phyloP scores from a whole-genome alignment of 2,888 invertebrate species.

The Ectemnius lituratus region DNA sequence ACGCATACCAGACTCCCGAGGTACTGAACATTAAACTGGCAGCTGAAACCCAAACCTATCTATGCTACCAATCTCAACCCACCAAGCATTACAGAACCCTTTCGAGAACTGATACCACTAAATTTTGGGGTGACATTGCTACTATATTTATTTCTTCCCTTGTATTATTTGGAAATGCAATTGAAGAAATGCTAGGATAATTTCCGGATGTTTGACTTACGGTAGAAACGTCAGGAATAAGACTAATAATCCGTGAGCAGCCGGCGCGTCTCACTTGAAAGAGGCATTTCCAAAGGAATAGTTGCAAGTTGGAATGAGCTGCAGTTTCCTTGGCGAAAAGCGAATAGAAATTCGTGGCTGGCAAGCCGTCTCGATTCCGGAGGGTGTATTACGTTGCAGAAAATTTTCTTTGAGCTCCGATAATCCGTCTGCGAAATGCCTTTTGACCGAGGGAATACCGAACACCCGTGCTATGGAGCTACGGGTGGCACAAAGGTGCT shows the following conservation, averaged over 20 bases:
- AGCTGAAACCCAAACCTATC: conserved; percentile 37
- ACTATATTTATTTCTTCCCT: too few species aligned
- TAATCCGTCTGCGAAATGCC: conserved; percentile 55
- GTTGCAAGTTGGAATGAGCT: conserved; percentile 75
- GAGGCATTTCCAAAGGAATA: conserved; percentile 57
- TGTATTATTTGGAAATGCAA: too few species aligned
- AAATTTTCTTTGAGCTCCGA: conserved; percentile 61
- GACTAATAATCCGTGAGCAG: too few species aligned
- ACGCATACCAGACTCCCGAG: conserved; percentile 66
- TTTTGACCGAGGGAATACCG: conserved; percentile 7
- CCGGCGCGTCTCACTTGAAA: too few species aligned
- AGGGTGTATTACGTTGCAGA: conserved; percentile 73
- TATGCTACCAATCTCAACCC: background rate
- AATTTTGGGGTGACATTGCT: too few species aligned
- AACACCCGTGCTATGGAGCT: too few species aligned
- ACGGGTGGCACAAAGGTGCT: too few species aligned
- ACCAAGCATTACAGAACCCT: too few species aligned
- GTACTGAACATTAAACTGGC: conserved; percentile 49
- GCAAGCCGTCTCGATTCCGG: conserved; percentile 69
- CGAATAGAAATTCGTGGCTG: conserved; percentile 68
- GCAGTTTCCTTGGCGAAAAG: conserved; percentile 72
- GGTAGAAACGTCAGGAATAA: too few species aligned
- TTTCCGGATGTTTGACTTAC: too few species aligned
- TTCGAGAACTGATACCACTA: too few species aligned
- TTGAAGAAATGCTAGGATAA: too few species aligned